phyloP scores from a whole-genome alignment of 2,113 vertebrate genomes.

The Saguinus imperator region DNA sequence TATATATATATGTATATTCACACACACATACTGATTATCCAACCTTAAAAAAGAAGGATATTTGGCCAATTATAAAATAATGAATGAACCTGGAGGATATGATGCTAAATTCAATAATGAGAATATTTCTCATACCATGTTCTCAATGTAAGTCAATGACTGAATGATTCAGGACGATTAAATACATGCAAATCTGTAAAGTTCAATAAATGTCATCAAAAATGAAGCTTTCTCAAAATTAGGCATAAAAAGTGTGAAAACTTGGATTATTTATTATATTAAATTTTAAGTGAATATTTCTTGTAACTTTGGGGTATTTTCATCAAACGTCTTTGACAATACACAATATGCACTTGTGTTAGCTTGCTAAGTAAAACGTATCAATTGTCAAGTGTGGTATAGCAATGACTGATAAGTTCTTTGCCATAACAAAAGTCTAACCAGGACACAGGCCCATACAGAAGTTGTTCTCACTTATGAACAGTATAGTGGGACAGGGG shows the following conservation, averaged over 20 bases:
- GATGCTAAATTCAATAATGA: neutral
- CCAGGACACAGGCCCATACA: neutral
- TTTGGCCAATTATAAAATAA: neutral
- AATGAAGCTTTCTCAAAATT: neutral
- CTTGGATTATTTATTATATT: neutral
- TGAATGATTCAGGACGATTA: neutral
- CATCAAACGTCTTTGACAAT: neutral
- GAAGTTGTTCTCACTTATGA: neutral
- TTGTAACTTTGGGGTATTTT: neutral
- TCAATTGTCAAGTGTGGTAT: neutral
- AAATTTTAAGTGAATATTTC: neutral
- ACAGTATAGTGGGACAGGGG: neutral
- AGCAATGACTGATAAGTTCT: neutral
- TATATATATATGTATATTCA: neutral
- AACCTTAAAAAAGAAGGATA: neutral
- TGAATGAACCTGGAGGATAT: neutral
- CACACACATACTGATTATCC: too few relatives aligned
- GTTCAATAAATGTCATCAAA: neutral
- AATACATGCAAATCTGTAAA: neutral
- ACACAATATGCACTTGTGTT: neutral
- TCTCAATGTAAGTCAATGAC: neutral
- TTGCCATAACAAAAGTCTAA: neutral
- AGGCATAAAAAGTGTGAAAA: too few relatives aligned
- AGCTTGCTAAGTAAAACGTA: neutral
- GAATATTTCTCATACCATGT: neutral